A percentile compares a stretch with the other conserved stretches of the same genome.
These are phyloP conservation scores for Triops cancriformis DNA, from an alignment of 1,140 invertebrate species.

Conservation along the genomic window DNA sequence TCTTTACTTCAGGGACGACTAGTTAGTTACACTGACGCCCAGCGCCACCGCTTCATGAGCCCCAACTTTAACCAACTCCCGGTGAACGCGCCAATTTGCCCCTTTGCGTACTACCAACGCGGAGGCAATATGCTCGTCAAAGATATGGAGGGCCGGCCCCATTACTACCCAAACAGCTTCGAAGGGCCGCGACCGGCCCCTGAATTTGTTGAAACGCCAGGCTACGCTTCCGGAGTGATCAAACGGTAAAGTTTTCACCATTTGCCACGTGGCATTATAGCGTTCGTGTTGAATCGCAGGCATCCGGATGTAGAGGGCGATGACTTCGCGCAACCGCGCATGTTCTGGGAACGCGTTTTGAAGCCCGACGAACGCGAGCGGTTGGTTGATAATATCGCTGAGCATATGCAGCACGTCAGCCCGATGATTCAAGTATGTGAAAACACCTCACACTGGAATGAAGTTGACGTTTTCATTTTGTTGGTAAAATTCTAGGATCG, in stretches of 20 bases:
- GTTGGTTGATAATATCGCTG: constrained; percentile 22
- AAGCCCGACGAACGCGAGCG: constrained; percentile 18
- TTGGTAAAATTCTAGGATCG: too few relatives aligned
- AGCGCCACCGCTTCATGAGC: constrained; percentile 76
- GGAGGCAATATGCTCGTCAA: constrained; percentile 63
- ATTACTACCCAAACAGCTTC: constrained; percentile 95
- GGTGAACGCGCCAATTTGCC: constrained; percentile 78
- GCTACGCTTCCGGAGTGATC: constrained; percentile 37
- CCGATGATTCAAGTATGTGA: constrained; percentile 18
- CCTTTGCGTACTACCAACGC: constrained; percentile 72
- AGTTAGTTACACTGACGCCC: constrained; percentile 91
- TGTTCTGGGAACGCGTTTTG: constrained; percentile 25
- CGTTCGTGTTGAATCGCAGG: constrained; percentile 2
- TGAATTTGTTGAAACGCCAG: constrained; percentile 36
- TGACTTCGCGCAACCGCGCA: constrained; percentile 19
- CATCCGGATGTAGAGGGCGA: constrained; percentile 18
- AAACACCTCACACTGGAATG: too few relatives aligned
- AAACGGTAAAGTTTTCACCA: not conserved
- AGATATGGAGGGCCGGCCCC: constrained; percentile 71
- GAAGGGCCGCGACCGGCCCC: constrained; percentile 55
- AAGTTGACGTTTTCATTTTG: too few relatives aligned
- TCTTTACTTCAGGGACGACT: constrained; percentile 67
- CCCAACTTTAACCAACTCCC: constrained; percentile 86
- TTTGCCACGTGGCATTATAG: not conserved
- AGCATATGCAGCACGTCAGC: constrained; percentile 23